Conservation (phyloP, 2,113 vertebrate species). For the Gorsachius goisagi region DNA sequence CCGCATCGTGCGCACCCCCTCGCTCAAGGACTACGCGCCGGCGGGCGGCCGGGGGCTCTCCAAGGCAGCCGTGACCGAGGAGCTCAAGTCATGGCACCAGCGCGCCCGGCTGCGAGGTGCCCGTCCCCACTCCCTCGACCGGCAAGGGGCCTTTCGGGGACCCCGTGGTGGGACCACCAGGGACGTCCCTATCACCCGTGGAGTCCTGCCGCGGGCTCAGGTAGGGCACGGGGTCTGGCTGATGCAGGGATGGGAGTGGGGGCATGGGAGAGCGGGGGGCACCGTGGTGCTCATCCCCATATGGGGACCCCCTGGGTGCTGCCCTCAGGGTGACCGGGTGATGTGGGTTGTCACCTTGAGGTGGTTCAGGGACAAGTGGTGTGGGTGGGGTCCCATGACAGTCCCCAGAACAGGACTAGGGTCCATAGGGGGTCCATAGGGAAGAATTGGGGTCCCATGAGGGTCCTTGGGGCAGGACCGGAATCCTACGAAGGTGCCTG, state of each 20-base stretch:
- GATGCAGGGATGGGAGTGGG: neutral
- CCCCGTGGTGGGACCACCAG: neutral
- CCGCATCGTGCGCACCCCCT: constrained; percentile 53
- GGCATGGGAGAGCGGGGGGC: neutral
- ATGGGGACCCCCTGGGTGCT: neutral
- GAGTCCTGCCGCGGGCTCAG: neutral
- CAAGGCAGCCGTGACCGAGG: neutral
- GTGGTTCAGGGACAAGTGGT: neutral
- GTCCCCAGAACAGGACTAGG: neutral
- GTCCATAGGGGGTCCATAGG: neutral
- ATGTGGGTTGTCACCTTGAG: neutral
- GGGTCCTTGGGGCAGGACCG: too few species aligned
- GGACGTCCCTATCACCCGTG: neutral
- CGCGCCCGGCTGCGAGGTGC: neutral
- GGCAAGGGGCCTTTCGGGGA: neutral
- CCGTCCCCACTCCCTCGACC: constrained; percentile 30
- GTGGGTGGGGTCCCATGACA: neutral
- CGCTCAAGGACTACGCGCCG: neutral
- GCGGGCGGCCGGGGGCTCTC: neutral
- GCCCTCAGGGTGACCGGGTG: neutral
- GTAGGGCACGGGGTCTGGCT: neutral
- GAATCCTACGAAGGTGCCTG: neutral
- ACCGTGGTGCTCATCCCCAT: accelerated
- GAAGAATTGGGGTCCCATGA: neutral
- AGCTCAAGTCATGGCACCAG: constrained; percentile 38